Base-by-base conservation (phyloP, 2,888 invertebrate species). In the Cylindroiulus punctatus region DNA sequence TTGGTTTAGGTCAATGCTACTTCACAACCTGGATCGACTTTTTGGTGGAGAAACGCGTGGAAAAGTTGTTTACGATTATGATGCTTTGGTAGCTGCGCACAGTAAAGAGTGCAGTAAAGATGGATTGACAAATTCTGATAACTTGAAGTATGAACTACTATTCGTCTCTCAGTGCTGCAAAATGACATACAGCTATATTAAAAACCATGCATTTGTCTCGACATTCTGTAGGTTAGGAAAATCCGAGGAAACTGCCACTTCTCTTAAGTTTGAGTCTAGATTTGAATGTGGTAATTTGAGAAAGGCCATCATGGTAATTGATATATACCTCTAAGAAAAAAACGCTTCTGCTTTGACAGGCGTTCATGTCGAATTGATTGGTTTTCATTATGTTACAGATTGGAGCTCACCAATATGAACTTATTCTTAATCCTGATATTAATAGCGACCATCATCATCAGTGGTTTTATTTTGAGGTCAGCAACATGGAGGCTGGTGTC, bases 401-500 rank as follows among this genome's bases (percentile, higher is more conserved):
- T 89, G 94, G 94, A 88, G 92, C 93, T 83, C 92, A 93, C 89
- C 96, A 96, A 90, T 97, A 97, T 90, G 96, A 97, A 90, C 92
- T 97, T 88, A 94, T 96, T 87, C 91, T 97, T 88, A 95, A 94
- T 91, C 95, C 96, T 0, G 97, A 97, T 90, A 94, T 96, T 82
- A 96, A 96, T 91, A 94, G 95, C 1, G 93, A 92, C 32, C 93
- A 93, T 87, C 94, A 96, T 88, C 95, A 95, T 90, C 96, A 96
- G 90, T 97, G 97, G 97, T 97, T 97, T 91, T 97, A 97, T 91
- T 97, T 97, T 90, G 95, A 96, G 91, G 94, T 97, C n/a, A 91
- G 91, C 88, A 94, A 95, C 90, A 96, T 96, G 94, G 91, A 93
- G 86, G 93, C 94, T 86, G 93, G 93, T 86, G 92, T 92, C 3